Base-by-base conservation (phyloP, 1,140 invertebrate species). In the Thrips palmi region DNA sequence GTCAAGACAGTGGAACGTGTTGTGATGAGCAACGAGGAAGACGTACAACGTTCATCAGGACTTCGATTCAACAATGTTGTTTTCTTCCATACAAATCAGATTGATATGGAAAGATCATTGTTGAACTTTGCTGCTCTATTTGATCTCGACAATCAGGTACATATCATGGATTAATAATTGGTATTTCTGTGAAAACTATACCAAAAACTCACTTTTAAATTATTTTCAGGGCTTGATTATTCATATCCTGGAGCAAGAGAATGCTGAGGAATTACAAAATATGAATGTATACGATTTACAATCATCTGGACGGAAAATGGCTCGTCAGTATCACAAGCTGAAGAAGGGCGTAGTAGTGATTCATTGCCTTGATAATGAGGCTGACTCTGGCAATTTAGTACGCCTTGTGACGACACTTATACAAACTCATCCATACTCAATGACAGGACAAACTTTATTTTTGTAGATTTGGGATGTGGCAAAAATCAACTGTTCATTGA, bases 361-460 rank as follows among this genome's bases (percentile, higher is more conserved):
- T 32, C 47, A 51, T 31, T 47, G 44, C 29, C 25, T 51, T 15
- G 43, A 35, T 23, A 29, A 34, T 10, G 48, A 39, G 8, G 47
- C 49, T 15, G 41, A 43, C 10, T n/a, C n/a, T n/a, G 14, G 37
- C 17, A 38, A 31, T 6, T 35, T 51, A 14, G 25, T 45, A 6
- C 39, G 44, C 17, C 45, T 49, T 12, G 33, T 51, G 5, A 27
- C 40, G 4, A 43, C 39, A 19, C 15, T 51, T 8, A 43, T 51
- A 11, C 38, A 40, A 8, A 39, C 44, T 18, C 46, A 49, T 37
- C 37, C 42, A 4, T 15, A 33, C 15, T 44, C 45, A 8, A 49
- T 47, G 37, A 45, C 49, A 25, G 49, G 49, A 1, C 49, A 51
- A 36, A 49, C 47, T 11, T 37, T 51, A 8, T 51, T 51, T 33